Percentiles rank a stretch among this genome's conserved stretches.
Evolutionary conservation across 2,888 invertebrate genomes (phyloP).

Genomic region (Drosophila infuscata): DNA sequence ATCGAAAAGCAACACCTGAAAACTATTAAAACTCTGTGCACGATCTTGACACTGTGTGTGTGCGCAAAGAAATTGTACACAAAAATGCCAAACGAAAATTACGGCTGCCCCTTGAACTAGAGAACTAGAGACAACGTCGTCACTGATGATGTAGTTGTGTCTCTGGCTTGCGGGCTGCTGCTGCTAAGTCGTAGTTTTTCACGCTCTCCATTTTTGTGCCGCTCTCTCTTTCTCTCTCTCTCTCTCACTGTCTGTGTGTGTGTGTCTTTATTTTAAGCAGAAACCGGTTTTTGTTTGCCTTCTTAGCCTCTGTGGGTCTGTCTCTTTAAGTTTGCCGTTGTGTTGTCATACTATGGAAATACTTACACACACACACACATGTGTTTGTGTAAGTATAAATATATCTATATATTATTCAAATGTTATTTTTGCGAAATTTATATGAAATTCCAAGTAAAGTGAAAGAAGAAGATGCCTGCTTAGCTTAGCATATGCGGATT

Average conservation of each 20-base stretch:
- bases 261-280: slow-evolving; percentile 76
- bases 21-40: slow-evolving; percentile 54
- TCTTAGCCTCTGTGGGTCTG: slow-evolving; percentile 31
- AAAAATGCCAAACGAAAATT: slow-evolving; percentile 47
- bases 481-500: slow-evolving; percentile 49
- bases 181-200: slow-evolving; percentile 71
- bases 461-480: slow-evolving; percentile 56
- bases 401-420: slow-evolving; percentile 58
- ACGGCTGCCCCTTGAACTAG: slow-evolving; percentile 58
- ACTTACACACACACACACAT: slow-evolving; percentile 20
- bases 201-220: slow-evolving; percentile 68
- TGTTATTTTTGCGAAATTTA: slow-evolving; percentile 70
- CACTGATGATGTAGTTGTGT: slow-evolving; percentile 16
- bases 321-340: slow-evolving; percentile 44
- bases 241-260: slow-evolving; percentile 20
- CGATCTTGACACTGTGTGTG: not conserved
- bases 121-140: slow-evolving; percentile 40
- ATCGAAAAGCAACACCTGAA: slow-evolving; percentile 58
- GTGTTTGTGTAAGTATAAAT: slow-evolving; percentile 6
- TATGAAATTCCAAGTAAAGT: slow-evolving; percentile 60
- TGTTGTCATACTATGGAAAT: slow-evolving; percentile 73
- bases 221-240: slow-evolving; percentile 6
- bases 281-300: slow-evolving; percentile 70
- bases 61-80: slow-evolving; percentile 40
- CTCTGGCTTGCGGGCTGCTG: slow-evolving; percentile 22